Conservation (phyloP, 2,113 vertebrate genomes). For the Triplophysa tibetana region DNA sequence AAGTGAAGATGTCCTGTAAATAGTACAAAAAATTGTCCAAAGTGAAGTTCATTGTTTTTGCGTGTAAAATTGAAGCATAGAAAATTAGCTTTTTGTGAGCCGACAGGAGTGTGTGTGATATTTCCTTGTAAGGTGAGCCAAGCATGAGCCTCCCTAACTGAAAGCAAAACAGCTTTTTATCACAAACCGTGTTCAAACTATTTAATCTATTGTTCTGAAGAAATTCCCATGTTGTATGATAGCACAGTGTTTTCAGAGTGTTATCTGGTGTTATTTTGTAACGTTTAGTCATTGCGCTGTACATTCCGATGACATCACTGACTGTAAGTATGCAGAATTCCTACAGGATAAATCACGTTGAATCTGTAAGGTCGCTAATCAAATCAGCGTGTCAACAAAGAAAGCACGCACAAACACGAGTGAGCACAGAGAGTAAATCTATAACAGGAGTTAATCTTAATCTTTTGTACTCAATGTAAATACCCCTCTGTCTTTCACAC, state of each 20-base stretch:
- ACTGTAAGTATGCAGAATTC: conserved; percentile 33
- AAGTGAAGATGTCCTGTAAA: no score
- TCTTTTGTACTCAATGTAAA: conserved; percentile 39
- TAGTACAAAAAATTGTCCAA: no score
- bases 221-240: conserved; percentile 7
- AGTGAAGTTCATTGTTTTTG: not conserved
- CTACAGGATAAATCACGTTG: conserved; percentile 35
- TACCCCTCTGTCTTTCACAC: conserved; percentile 28
- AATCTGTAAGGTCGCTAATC: conserved; percentile 47
- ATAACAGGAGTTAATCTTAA: conserved; percentile 47
- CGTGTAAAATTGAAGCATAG: conserved; percentile 9
- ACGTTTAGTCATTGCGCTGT: conserved; percentile 19
- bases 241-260: conserved; percentile 17
- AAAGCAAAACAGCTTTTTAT: conserved; percentile 70
- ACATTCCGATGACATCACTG: conserved; percentile 45
- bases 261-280: conserved; percentile 41
- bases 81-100: conserved; percentile 8
- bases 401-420: conserved; percentile 31
- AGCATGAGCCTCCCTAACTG: conserved; percentile 52
- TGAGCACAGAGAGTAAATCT: conserved; percentile 22
- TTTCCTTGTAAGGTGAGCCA: conserved; percentile 47
- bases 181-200: conserved; percentile 29
- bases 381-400: conserved; percentile 43
- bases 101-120: conserved; percentile 9
- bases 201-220: conserved; percentile 20